phyloP scores from a whole-genome alignment of 2,888 invertebrate species.

The Microdon myrmicae region DNA sequence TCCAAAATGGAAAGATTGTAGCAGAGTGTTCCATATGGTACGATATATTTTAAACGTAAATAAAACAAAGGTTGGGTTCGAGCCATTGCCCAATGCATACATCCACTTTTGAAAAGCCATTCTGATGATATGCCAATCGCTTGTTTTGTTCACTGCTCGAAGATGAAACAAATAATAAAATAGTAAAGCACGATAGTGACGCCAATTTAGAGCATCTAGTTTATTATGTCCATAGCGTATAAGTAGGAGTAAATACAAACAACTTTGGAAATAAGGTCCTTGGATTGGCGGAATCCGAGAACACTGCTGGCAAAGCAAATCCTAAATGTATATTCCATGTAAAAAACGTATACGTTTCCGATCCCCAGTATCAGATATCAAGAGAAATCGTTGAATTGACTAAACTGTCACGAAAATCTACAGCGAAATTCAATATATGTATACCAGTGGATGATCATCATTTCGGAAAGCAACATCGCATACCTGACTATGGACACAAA shows the following conservation, averaged over 20 bases:
- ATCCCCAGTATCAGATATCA: constrained; percentile 76
- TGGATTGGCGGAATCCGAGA: constrained; percentile 61
- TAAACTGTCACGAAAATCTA: constrained; percentile 82
- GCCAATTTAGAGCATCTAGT: constrained; percentile 91
- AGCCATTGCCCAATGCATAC: constrained; percentile 71
- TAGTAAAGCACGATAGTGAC: constrained; percentile 70
- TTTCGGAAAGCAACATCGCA: constrained; percentile 93
- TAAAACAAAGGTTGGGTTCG: constrained; percentile 79
- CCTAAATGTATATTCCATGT: constrained; percentile 56
- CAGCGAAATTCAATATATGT: constrained; percentile 84
- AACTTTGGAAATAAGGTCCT: constrained; percentile 67
- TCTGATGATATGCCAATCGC: constrained; percentile 65
- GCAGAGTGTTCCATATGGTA: constrained; percentile 73
- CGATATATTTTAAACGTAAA: constrained; percentile 71
- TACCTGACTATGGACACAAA: constrained; percentile 96
- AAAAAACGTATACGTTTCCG: constrained; percentile 59
- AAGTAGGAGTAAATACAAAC: constrained; percentile 66
- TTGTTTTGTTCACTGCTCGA: constrained; percentile 65
- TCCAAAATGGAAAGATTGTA: constrained; percentile 68
- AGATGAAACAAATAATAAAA: constrained; percentile 60
- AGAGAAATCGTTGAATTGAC: constrained; percentile 88
- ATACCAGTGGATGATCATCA: constrained; percentile 97
- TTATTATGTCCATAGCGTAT: constrained; percentile 81
- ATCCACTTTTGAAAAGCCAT: constrained; percentile 63
- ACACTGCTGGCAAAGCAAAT: constrained; percentile 58